phyloP scores from a whole-genome alignment of 2,113 vertebrate species.

The Heptranchias perlo region DNA sequence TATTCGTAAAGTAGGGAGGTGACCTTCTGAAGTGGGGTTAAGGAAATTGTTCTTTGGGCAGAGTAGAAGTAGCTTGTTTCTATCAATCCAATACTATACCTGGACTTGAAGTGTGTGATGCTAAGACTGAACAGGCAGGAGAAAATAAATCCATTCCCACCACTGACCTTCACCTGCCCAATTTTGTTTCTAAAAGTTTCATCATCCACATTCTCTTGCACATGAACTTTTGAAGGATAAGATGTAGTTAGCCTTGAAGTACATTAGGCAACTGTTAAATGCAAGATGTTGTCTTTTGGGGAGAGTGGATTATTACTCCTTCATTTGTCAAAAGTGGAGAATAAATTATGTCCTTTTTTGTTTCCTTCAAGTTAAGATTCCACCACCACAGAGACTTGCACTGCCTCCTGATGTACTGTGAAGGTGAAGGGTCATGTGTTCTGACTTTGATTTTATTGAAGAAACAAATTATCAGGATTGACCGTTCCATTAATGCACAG shows the following conservation, averaged over 20 bases:
- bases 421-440: slow-evolving; percentile 13
- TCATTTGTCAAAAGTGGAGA: background rate
- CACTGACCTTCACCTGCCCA: background rate
- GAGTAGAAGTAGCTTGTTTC: background rate
- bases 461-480: background rate
- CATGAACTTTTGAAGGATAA: background rate
- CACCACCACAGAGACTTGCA: background rate
- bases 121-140: background rate
- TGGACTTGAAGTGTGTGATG: background rate
- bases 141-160: background rate
- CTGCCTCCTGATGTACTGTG: background rate
- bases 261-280: no score
- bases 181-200: background rate
- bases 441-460: no score
- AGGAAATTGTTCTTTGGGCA: background rate
- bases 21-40: background rate
- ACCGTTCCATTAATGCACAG: background rate
- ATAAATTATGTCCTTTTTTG: background rate
- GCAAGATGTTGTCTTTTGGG: no score
- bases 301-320: background rate
- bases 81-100: background rate
- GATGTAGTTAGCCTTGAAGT: no score
- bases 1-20: background rate
- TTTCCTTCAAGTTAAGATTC: background rate
- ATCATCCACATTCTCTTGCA: background rate